Conservation (phyloP, 2,797 vertebrate genomes). For the Clamator glandarius region DNA sequence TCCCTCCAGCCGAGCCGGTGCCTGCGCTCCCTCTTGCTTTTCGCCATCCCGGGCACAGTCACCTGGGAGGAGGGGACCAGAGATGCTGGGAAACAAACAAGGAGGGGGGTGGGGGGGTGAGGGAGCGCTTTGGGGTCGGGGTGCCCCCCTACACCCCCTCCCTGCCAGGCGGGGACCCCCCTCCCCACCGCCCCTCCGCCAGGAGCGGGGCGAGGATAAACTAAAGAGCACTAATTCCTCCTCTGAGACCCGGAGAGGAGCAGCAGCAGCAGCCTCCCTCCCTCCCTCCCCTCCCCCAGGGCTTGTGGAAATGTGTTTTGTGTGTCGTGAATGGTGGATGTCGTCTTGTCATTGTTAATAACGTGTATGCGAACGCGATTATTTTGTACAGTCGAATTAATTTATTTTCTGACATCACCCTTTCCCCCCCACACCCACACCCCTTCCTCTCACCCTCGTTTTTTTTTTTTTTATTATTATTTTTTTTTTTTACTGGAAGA, state of each 20-base stretch:
- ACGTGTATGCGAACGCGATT: conserved; percentile 82
- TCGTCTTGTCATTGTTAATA: conserved; percentile 89
- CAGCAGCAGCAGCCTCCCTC: no score
- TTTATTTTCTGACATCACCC: conserved; percentile 94
- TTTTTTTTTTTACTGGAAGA: conserved; percentile 69
- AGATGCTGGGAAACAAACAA: background rate
- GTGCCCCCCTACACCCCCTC: background rate
- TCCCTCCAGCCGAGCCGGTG: background rate
- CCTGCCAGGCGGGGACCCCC: background rate
- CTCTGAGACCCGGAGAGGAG: conserved; percentile 90
- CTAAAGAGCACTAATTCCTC: conserved; percentile 91
- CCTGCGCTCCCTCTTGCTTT: background rate
- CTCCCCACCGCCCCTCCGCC: background rate
- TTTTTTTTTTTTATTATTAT: fast-evolving
- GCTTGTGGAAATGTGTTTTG: conserved; percentile 90
- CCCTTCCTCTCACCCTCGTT: no score
- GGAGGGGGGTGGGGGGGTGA: no score
- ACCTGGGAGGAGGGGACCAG: background rate
- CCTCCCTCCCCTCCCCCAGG: conserved; percentile 71
- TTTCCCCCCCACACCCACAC: no score
- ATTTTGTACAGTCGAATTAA: conserved; percentile 97
- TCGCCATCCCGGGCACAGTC: background rate
- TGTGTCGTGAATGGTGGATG: conserved; percentile 91
- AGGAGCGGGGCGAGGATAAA: conserved; percentile 66
- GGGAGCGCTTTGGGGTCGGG: background rate